Conservation (phyloP, 2,888 invertebrate species). For the Abrostola triplasia region DNA sequence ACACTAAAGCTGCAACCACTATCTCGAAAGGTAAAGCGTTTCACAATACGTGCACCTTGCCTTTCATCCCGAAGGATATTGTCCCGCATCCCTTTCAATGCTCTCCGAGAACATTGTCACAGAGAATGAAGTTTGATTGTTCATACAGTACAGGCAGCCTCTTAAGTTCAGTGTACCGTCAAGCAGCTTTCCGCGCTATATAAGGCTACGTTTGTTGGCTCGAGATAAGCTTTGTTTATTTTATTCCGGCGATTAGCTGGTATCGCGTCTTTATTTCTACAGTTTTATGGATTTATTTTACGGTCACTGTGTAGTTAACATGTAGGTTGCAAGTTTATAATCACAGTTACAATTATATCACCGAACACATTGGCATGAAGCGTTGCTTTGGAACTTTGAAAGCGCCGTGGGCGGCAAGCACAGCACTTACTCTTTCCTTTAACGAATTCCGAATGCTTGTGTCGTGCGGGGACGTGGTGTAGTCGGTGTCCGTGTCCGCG, state of each 20-base stretch:
- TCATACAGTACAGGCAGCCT: constrained; percentile 50
- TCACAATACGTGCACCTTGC: constrained; percentile 61
- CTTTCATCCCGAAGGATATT: constrained; percentile 58
- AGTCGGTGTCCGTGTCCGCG: constrained; percentile 71
- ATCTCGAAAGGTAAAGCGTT: constrained; percentile 37
- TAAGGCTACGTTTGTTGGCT: constrained; percentile 74
- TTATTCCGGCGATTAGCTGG: constrained; percentile 73
- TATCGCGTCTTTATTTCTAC: constrained; percentile 60
- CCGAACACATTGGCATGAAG: constrained; percentile 47
- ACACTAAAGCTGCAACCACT: constrained; percentile 54
- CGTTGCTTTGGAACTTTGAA: constrained; percentile 47
- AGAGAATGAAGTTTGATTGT: constrained; percentile 69
- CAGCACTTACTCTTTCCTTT: constrained; percentile 93
- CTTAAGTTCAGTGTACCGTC: constrained; percentile 64
- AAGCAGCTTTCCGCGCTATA: constrained; percentile 72
- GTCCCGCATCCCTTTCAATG: constrained; percentile 57
- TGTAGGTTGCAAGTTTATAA: constrained; percentile 43
- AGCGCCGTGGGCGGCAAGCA: constrained; percentile 63
- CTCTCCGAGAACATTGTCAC: constrained; percentile 57
- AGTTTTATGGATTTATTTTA: constrained; percentile 62
- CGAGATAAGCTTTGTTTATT: constrained; percentile 83
- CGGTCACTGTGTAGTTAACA: constrained; percentile 52
- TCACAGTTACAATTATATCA: constrained; percentile 49
- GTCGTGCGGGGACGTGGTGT: constrained; percentile 74
- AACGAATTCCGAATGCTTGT: constrained; percentile 91